Evolutionary conservation across 2,113 vertebrate species (phyloP), one percentile per base, ranked within the genome.

Genomic region (Craseonycteris thonglongyai): DNA sequence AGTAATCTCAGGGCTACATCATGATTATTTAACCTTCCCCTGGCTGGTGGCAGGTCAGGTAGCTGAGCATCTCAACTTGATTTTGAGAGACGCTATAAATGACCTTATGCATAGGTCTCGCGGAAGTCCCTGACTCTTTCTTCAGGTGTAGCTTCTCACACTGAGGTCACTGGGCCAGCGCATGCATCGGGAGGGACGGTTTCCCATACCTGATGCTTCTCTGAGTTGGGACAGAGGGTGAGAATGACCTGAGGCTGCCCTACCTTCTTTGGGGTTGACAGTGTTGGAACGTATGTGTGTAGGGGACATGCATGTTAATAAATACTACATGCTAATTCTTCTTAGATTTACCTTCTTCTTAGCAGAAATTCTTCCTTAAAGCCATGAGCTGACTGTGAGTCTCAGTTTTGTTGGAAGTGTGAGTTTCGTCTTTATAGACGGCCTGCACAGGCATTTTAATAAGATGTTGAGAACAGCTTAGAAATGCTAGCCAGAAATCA

Each of bases 11-110:
- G 51, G 42, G 12, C 51, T 61, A 18, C 38, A 6, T 71, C 59
- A 49, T 88, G 35, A 90, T 93, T 88, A 49, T 75, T 95, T 94
- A 94, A 66, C 42, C 33, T n/a, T 75, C 59, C 19, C 16, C 61
- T 74, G 58, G 18, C 22, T 91, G 28, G 49, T 66, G 45, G 16
- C 24, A 68, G 21, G 69, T 91, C 11, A 68, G 30, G 30, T 54
- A 33, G 16, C 33, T 94, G 74, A 21, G 8, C 21, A 2, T 61
- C 87, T 83, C 89, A 30, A 88, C 54, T 19, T 87, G 51, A 71
- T 75, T 92, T 89, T 35, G 63, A 71, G 71, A 78, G 14, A 24
- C 74, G 15, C 30, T 35, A 12, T 59, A 83, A 59, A 86, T 42
- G 88, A 15, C 58, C 81, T 59, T 33, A 33, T 30, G 28, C 40